Evolutionary conservation across 2,888 invertebrate genomes (phyloP), one percentile per base, ranked within the genome.

Genomic region (Zhengitettix transpicula): DNA sequence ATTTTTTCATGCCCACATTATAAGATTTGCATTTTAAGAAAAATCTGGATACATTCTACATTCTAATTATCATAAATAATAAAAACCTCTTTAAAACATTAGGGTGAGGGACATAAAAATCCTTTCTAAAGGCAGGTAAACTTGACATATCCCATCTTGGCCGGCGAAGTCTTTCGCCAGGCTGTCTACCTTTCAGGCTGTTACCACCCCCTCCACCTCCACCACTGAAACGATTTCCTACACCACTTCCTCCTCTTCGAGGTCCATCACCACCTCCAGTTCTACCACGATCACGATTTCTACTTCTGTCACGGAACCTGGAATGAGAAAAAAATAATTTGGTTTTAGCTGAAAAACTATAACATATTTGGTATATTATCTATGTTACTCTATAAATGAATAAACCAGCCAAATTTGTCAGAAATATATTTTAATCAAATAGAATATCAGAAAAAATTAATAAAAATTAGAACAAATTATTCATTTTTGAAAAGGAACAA

Each of bases 51-150:
- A n/a, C 1, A 51, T 15, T n/a, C 7, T 3, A 1, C 15, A 15
- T 15, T 51, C 15, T 5, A 51, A 15, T 51, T 51, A 5, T 51
- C 28, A 5, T 28, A 47, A 14, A 47, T 8, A 11, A 14, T 41
- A 15, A 42, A 44, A 44, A 78, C 62, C 87, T 81, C 56, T 78
- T 78, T 60, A 83, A 75, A 51, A 85, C 82, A 73, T 85, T 83
- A 54, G 81, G 80, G 71, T 89, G 87, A 55, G 93, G 90, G 65
- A 83, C 81, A 72, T 96, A 96, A 70, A 97, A 91, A 73, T 94
- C 87, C 76, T 97, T 97, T 66, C 87, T 80, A 70, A 97, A 94
- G 10, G 87, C 86, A 66, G 85, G 84, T 64, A 97, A 76, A 64
- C 79, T 77, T 53, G 75, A 72, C 65, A 84, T 68, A 66, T 93